phyloP scores from a whole-genome alignment of 2,797 vertebrate species.

The Macropus fuliginosus region DNA sequence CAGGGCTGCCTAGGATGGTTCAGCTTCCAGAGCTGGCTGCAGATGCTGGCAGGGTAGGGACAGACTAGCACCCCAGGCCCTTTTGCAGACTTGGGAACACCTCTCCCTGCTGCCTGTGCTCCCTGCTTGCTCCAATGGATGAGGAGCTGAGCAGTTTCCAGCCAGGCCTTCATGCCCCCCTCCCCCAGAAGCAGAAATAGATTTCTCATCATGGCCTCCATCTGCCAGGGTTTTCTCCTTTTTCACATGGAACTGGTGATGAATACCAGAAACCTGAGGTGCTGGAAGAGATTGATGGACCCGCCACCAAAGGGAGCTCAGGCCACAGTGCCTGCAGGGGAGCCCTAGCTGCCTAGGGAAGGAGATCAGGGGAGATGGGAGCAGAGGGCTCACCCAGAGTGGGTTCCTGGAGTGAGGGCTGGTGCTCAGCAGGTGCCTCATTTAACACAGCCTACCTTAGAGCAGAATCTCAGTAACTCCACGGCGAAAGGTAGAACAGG shows the following conservation, averaged over 20 bases:
- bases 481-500: too few species aligned
- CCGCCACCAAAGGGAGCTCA: too few species aligned
- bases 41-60: not conserved
- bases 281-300: too few species aligned
- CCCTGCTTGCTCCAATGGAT: not conserved
- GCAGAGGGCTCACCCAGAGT: too few species aligned
- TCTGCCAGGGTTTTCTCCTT: not conserved
- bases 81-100: not conserved
- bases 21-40: not conserved
- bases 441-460: too few species aligned
- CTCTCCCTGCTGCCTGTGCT: not conserved
- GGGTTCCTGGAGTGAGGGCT: too few species aligned
- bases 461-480: too few species aligned
- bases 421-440: too few species aligned
- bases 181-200: not conserved
- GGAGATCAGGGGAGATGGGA: not conserved
- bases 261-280: not conserved
- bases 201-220: not conserved
- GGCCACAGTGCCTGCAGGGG: too few species aligned
- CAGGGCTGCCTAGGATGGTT: too few species aligned
- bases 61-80: not conserved
- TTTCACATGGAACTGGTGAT: not conserved
- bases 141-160: not conserved
- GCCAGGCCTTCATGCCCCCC: not conserved
- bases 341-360: not conserved